Conservation (phyloP, 2,888 invertebrate genomes). For the Scaptomyza polygonia region DNA sequence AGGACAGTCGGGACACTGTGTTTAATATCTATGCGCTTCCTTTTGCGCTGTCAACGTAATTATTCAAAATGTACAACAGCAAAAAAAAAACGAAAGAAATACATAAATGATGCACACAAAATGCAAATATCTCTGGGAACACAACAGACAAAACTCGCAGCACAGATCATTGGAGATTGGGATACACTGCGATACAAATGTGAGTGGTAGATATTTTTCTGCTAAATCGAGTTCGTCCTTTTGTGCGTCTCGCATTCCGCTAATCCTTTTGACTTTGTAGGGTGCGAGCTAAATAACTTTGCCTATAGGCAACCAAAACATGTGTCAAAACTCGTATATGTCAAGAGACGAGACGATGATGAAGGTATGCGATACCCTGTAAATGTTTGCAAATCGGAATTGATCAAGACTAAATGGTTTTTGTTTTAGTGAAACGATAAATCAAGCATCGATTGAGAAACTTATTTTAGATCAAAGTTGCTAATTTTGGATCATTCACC, state of each 20-base stretch:
- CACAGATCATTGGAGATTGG: conserved; percentile 4
- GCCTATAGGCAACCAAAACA: conserved; percentile 45
- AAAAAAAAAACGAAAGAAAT: conserved; percentile 27
- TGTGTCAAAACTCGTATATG: conserved; percentile 73
- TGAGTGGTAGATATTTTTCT: conserved; percentile 71
- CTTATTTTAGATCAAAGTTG: no score
- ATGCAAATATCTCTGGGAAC: conserved; percentile 62
- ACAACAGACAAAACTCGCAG: conserved; percentile 10
- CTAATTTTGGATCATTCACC: no score
- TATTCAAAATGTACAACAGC: conserved; percentile 63
- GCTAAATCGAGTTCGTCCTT: conserved; percentile 73
- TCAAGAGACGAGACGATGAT: conserved; percentile 30
- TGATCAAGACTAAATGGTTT: no score
- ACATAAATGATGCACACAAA: conserved; percentile 66
- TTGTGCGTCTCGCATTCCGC: conserved; percentile 27
- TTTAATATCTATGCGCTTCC: conserved; percentile 65
- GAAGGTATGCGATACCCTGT: conserved; percentile 15
- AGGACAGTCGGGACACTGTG: conserved; percentile 6
- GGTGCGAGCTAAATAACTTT: conserved; percentile 54
- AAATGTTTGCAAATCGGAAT: neutral
- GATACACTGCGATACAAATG: conserved; percentile 37
- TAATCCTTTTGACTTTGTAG: conserved; percentile 79
- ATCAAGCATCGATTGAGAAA: no score
- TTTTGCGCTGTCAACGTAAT: conserved; percentile 53
- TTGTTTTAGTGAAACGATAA: no score